Conservation (phyloP, 2,113 vertebrate genomes). For the Syrmaticus mikado region DNA sequence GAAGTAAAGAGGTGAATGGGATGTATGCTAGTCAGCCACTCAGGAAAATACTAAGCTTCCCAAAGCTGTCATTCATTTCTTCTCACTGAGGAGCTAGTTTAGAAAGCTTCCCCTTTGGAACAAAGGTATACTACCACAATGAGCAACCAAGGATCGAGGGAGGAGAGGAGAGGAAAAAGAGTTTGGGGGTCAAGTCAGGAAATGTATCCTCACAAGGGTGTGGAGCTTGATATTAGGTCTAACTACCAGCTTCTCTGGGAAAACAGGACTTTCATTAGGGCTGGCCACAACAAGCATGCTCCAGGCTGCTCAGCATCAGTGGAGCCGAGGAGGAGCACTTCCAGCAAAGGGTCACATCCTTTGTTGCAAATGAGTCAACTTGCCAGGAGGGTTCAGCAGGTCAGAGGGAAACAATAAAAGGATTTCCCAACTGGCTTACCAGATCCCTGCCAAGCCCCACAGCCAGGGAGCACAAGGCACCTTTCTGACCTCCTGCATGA, state of each 20-base stretch:
- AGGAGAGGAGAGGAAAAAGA: background rate
- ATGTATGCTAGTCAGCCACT: background rate
- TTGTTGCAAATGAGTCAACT: slow-evolving; percentile 42
- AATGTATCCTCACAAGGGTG: background rate
- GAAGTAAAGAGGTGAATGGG: background rate
- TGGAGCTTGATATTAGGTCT: background rate
- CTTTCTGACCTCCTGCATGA: slow-evolving; percentile 3
- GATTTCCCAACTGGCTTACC: slow-evolving; percentile 48
- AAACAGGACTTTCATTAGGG: background rate
- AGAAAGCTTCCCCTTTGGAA: background rate
- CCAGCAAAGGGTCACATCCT: slow-evolving; percentile 38
- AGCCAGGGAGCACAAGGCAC: background rate
- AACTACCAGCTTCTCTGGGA: background rate
- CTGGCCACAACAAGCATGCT: background rate
- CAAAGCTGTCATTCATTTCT: background rate
- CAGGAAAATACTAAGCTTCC: background rate
- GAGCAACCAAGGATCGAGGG: background rate
- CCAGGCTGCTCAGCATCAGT: slow-evolving; percentile 2
- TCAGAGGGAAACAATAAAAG: slow-evolving; percentile 60
- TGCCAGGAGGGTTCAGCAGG: slow-evolving; percentile 1
- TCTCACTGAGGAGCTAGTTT: background rate
- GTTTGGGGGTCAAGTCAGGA: background rate
- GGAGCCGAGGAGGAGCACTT: background rate
- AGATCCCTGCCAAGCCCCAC: slow-evolving; percentile 23
- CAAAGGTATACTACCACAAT: background rate